These are phyloP conservation scores for Amia ocellicauda DNA, from an alignment of 2,113 vertebrate species.

Conservation along the genomic window DNA sequence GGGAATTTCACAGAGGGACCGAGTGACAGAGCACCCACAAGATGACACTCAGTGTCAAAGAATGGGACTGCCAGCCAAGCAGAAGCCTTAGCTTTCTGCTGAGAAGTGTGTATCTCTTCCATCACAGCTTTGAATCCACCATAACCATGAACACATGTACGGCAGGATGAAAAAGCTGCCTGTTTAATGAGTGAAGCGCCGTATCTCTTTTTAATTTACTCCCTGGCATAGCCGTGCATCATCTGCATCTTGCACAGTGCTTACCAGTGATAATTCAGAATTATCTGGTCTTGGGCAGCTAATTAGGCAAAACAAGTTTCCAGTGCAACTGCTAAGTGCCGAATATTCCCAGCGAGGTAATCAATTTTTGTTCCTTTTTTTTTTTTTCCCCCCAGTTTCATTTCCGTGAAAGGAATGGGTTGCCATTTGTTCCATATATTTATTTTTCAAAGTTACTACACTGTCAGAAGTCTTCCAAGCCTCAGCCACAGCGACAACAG, in stretches of 20 bases:
- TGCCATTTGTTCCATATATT: too few relatives aligned
- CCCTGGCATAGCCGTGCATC: slow-evolving; percentile 24
- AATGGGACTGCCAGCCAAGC: too few relatives aligned
- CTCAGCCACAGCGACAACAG: too few relatives aligned
- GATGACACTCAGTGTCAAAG: too few relatives aligned
- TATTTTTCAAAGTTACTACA: too few relatives aligned
- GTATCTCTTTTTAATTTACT: slow-evolving; percentile 1
- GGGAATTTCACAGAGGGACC: too few relatives aligned
- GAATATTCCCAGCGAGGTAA: background rate
- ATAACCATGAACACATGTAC: background rate
- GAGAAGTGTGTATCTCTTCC: background rate
- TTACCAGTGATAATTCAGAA: slow-evolving; percentile 2
- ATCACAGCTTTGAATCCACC: background rate
- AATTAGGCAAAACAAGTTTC: slow-evolving; percentile 2
- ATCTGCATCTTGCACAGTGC: slow-evolving; percentile 1
- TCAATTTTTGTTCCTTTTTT: background rate
- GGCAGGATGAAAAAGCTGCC: background rate
- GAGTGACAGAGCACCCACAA: too few relatives aligned
- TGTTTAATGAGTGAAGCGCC: background rate
- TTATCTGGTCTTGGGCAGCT: slow-evolving; percentile 1
- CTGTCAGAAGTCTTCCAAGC: too few relatives aligned
- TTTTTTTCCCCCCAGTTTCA: too few relatives aligned
- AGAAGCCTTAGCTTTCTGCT: too few relatives aligned
- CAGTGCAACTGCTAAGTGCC: background rate
- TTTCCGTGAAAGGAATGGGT: too few relatives aligned